Base-by-base conservation (phyloP, 2,113 vertebrate genomes). In the Oenanthe oenanthe region DNA sequence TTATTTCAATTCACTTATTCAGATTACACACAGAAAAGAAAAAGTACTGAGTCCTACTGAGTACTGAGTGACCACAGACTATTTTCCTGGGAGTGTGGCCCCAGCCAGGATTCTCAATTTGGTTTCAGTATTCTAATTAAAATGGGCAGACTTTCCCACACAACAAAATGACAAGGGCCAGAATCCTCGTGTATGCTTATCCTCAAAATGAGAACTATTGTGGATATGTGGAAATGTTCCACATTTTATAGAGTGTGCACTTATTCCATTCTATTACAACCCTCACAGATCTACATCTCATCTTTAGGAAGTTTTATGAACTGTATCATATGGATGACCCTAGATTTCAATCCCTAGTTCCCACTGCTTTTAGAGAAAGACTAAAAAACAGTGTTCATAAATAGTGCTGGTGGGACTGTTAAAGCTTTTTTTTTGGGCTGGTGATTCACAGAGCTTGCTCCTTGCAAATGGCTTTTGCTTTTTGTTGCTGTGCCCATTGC, bases 1-100 rank as follows among this genome's bases (percentile, higher is more conserved):
- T 95, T 62, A 63, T 96, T 96, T 91, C 87, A 96, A 88, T 95
- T 94, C 91, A 84, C 45, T 97, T 91, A 72, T 65, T 91, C 56
- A 85, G 40, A 87, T 67, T 91, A 60, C 21, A 61, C 31, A 61
- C 6, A 29, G 56, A 78, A 83, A 92, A n/a, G 26, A 73, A 90
- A 73, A 89, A n/a, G 4, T 70, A 70, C 48, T 88, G 63, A 92
- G 71, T 86, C 40, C n/a, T 63, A 48, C 24, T 51, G 18, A 57
- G 40, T 45, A 48, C 40, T 1, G 4, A 81, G 10, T 89, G 89
- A 77, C 73, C 73, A 87, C 28, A 58, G 54, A 45, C 12, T 82
- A 68, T 79, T 57, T 95, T 86, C 38, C n/a, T 9, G 63, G 38
- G 36, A 61, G 7, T 50, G 5, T 67, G 72, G 19, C n/a, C 14